Evolutionary conservation across 2,888 invertebrate species (phyloP), one percentile per base, ranked within the genome.

Genomic region (Harpalus rufipes): DNA sequence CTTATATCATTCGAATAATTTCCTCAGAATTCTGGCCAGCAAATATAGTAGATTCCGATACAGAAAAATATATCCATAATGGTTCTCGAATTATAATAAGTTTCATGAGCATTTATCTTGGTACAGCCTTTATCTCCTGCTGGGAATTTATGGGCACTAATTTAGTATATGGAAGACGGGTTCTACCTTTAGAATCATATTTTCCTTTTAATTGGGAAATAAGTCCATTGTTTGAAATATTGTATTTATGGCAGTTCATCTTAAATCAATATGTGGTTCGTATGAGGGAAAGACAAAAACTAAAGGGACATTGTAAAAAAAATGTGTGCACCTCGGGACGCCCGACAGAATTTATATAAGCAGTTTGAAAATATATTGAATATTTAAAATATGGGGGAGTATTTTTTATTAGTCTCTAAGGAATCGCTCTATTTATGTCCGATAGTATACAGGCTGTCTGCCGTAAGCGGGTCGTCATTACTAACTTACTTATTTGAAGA

Each of bases 221-320:
- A 16, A 63, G 63, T 14, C 78, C 84, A 7, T 6, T 59, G n/a
- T 84, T 76, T 76, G 84, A 84, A 39, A 32, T 84, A 4, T 16
- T 84, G n/a, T 84, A 84, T 16, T 63, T 76, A n/a, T 84, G 84
- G 84, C 84, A 84, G 32, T 84, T 63, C 51, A n/a, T 59, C 41
- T 1, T 61, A 10, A 14, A 44, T 44, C 7, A 6, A n/a, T 84
- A 44, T 61, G 59, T 14, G 16, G 76, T 76, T 7, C 6, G 72
- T 7, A 44, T 21, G 3, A 21, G 21, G 21, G 3, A 3, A 21
- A 21, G 1, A 1, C 21, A 21, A 21, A 21, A 21, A 21, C 21
- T 21, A 21, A 21, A 21, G 21, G 21, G 21, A 21, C 21, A 3
- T 21, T 21, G 21, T 1, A 21, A 21, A n/a, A n/a, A n/a, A n/a